These are phyloP conservation scores for Melanotaenia pygmaea DNA, from an alignment of 2,797 vertebrate genomes.

Conservation along the genomic window DNA sequence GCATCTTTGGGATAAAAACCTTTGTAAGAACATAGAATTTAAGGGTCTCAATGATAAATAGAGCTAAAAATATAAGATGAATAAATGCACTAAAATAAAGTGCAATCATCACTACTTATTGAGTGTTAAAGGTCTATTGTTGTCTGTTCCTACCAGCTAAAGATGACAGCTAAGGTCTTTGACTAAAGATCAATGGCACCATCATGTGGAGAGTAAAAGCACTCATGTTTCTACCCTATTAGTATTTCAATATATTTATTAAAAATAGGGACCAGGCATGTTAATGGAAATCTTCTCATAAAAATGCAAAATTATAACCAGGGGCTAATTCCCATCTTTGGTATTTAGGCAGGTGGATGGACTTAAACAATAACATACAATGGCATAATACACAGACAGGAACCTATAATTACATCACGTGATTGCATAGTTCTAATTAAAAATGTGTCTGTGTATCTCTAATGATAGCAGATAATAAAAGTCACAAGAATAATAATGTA, in stretches of 20 bases:
- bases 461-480: too few relatives aligned
- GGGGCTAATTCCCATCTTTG: not conserved
- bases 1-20: too few relatives aligned
- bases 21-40: too few relatives aligned
- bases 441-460: too few relatives aligned
- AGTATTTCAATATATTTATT: not conserved
- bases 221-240: conserved; percentile 25
- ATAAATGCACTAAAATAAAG: too few relatives aligned
- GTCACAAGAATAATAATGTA: too few relatives aligned
- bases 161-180: conserved; percentile 36
- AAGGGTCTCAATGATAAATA: too few relatives aligned
- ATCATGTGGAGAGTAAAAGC: conserved; percentile 57
- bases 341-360: not conserved
- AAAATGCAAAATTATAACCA: not conserved
- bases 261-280: not conserved
- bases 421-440: too few relatives aligned
- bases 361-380: not conserved
- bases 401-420: too few relatives aligned
- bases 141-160: conserved; percentile 39
- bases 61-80: too few relatives aligned
- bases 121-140: conserved; percentile 34
- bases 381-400: too few relatives aligned
- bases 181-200: conserved; percentile 50
- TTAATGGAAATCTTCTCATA: not conserved
- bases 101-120: too few relatives aligned